Evolutionary conservation across 2,797 vertebrate species (phyloP).

Genomic region (Falco peregrinus): DNA sequence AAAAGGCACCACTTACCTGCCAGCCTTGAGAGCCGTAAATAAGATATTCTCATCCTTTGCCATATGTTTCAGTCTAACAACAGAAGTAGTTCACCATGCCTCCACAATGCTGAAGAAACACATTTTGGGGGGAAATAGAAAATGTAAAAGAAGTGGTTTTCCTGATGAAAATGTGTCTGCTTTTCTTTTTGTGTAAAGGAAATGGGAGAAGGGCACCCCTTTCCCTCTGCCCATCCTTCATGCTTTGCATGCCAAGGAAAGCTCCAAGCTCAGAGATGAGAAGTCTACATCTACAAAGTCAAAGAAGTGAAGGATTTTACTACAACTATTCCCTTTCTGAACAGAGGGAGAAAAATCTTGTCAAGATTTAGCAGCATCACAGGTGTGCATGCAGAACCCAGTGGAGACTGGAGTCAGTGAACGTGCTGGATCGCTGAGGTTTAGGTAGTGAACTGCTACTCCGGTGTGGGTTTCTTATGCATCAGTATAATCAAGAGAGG

Average conservation of each 20-base stretch:
- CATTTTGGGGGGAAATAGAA: background rate
- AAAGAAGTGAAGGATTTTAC: background rate
- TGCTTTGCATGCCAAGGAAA: background rate
- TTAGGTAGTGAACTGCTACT: background rate
- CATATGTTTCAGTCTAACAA: background rate
- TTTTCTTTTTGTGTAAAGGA: background rate
- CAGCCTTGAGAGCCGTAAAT: background rate
- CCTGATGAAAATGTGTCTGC: background rate
- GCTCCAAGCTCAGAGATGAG: background rate
- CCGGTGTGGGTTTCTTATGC: background rate
- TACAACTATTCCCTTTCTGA: background rate
- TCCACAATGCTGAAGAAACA: background rate
- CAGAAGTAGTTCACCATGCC: background rate
- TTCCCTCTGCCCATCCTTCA: background rate
- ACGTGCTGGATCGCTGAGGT: background rate
- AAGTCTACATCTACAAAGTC: background rate
- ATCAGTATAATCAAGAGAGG: background rate
- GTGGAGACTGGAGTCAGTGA: background rate
- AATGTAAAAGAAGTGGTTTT: background rate
- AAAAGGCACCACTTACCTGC: background rate
- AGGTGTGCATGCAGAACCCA: background rate
- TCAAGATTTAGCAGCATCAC: background rate
- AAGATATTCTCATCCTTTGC: background rate
- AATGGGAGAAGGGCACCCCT: fast-evolving
- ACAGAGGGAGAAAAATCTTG: background rate